phyloP scores from a whole-genome alignment of 2,797 vertebrate genomes.

The Scyliorhinus canicula region DNA sequence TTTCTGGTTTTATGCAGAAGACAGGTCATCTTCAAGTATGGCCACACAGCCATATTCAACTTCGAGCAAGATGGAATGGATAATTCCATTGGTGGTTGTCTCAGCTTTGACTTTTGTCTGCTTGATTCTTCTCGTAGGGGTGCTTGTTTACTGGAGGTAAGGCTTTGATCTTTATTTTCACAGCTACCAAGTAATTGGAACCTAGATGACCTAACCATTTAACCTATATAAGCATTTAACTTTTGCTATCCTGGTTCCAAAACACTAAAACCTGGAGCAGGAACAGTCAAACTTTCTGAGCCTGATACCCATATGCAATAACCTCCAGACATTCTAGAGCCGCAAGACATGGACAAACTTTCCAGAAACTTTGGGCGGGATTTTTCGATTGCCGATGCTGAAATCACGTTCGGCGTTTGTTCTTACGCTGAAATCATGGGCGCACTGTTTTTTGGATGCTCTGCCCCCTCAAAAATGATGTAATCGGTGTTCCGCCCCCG shows the following conservation, averaged over 20 bases:
- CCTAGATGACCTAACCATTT: neutral
- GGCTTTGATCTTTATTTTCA: conserved; percentile 42
- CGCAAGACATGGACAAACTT: too few species aligned
- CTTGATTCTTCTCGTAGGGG: conserved; percentile 85
- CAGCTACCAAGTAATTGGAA: neutral
- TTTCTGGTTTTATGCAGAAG: conserved; percentile 61
- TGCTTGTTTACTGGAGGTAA: conserved; percentile 93
- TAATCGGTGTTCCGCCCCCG: too few species aligned
- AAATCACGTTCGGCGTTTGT: too few species aligned
- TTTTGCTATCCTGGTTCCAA: neutral
- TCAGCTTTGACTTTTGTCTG: conserved; percentile 93
- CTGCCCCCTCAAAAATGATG: too few species aligned
- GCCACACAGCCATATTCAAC: conserved; percentile 62
- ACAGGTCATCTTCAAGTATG: conserved; percentile 71
- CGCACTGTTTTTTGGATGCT: too few species aligned
- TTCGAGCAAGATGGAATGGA: conserved; percentile 87
- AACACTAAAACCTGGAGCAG: neutral
- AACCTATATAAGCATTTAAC: neutral
- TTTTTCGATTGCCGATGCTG: too few species aligned
- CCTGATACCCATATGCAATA: too few species aligned
- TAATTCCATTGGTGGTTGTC: conserved; percentile 90
- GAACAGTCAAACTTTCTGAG: too few species aligned
- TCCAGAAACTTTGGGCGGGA: too few species aligned
- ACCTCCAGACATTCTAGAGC: too few species aligned
- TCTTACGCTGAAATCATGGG: too few species aligned